Evolutionary conservation across 1,140 invertebrate species (phyloP), one percentile per base, ranked within the genome.

Genomic region (Drosophila azteca): DNA sequence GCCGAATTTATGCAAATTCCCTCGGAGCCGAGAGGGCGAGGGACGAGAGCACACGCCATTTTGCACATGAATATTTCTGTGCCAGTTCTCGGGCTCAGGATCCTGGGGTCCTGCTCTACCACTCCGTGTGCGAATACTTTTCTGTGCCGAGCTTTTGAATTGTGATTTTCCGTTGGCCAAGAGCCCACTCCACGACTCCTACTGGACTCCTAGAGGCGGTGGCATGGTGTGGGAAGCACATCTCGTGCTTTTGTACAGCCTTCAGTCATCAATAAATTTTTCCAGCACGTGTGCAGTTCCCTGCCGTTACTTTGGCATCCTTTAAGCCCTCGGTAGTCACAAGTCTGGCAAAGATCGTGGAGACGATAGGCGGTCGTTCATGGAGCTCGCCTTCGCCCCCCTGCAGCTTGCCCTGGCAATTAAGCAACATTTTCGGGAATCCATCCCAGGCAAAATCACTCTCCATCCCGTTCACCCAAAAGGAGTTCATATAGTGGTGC

Each of bases 1-100:
- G 73, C 82, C 77, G 85, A 84, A 85, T 84, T 84, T 85, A 84
- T 84, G 80, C 81, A 84, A 84, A 84, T 85, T 80, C 65, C 58
- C 43, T 63, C 44, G 45, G 61, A 76, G 66, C 61, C 43, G 55
- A 43, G 64, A 55, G 5, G 35, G 11, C 58, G 51, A 39, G 58
- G 41, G 49, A 71, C 26, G 59, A 55, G 46, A 57, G 49, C 66
- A 69, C 65, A 83, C 53, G 79, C 53, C 65, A 66, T 70, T 82
- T 84, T 76, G 65, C 80, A 79, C 80, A 84, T 80, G 80, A 85
- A 85, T 84, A 84, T 85, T 85, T 3, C 11, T 84, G 71, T 79
- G 80, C 55, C 69, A 64, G 59, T 49, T 64, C 49, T 55, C 50
- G 11, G 43, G 22, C 45, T 13, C 11, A 13, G 35, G 11, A 39